These are phyloP conservation scores for Corapipo altera DNA, from an alignment of 2,113 vertebrate genomes.

Conservation along the genomic window DNA sequence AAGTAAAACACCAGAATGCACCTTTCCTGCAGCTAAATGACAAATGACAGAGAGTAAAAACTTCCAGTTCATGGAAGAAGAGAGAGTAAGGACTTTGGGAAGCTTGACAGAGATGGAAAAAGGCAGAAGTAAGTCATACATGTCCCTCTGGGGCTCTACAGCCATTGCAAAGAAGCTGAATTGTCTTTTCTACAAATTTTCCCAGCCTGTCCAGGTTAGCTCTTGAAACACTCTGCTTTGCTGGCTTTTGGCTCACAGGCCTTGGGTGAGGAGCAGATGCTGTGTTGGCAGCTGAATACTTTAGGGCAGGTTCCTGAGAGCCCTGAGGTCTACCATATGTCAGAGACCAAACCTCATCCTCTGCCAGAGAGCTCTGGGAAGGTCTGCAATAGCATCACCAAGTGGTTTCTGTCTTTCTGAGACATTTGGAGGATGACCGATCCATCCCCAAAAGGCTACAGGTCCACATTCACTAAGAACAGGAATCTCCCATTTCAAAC, in stretches of 20 bases:
- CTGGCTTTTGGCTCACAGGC: fast-evolving
- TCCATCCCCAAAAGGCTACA: not conserved
- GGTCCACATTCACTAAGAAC: not conserved
- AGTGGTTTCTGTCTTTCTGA: not conserved
- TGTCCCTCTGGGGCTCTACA: not conserved
- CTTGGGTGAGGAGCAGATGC: fast-evolving
- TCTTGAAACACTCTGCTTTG: not conserved
- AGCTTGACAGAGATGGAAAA: not conserved
- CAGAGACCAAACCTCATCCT: not conserved
- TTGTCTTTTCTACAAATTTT: not conserved
- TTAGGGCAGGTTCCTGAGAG: not conserved
- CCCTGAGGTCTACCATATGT: not conserved
- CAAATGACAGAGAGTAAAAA: not conserved
- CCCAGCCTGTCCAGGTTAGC: fast-evolving
- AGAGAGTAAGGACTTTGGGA: not conserved
- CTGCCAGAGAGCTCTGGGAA: not conserved
- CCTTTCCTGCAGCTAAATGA: not conserved
- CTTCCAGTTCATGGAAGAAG: not conserved
- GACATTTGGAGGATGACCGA: fast-evolving
- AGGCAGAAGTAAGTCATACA: not conserved
- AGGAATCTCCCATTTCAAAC: not conserved
- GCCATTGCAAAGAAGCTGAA: not conserved
- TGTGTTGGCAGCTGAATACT: not conserved
- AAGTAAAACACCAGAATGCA: not conserved
- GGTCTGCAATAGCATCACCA: not conserved